phyloP scores from a whole-genome alignment of 2,797 vertebrate genomes.

The Phylloscopus collybita region DNA sequence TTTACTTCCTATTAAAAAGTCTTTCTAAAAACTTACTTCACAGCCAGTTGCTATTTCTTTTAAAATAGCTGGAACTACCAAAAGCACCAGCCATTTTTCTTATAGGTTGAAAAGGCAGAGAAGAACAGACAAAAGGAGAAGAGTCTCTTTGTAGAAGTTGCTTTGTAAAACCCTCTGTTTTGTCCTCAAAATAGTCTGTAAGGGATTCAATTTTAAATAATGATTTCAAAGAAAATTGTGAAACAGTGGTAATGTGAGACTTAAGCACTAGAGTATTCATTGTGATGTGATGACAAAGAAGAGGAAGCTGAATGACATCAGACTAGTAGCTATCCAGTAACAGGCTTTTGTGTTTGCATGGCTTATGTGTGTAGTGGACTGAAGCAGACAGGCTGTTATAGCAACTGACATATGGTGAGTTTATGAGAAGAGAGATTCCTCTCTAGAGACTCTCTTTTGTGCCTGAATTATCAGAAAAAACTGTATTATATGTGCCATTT shows the following conservation, averaged over 20 bases:
- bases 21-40: background rate
- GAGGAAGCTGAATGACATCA: background rate
- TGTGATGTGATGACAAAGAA: background rate
- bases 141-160: background rate
- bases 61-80: background rate
- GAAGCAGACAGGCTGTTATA: background rate
- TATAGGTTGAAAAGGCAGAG: background rate
- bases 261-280: background rate
- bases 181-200: background rate
- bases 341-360: background rate
- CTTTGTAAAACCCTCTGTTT: background rate
- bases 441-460: background rate
- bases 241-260: background rate
- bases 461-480: background rate
- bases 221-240: background rate
- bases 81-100: background rate
- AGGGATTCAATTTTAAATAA: background rate
- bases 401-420: background rate
- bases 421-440: background rate
- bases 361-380: accelerated
- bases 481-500: background rate
- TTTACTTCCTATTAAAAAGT: background rate
- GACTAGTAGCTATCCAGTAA: background rate
- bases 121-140: background rate
- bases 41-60: background rate